These are phyloP conservation scores for Spheniscus mendiculus DNA, from an alignment of 2,113 vertebrate species.

Conservation along the genomic window DNA sequence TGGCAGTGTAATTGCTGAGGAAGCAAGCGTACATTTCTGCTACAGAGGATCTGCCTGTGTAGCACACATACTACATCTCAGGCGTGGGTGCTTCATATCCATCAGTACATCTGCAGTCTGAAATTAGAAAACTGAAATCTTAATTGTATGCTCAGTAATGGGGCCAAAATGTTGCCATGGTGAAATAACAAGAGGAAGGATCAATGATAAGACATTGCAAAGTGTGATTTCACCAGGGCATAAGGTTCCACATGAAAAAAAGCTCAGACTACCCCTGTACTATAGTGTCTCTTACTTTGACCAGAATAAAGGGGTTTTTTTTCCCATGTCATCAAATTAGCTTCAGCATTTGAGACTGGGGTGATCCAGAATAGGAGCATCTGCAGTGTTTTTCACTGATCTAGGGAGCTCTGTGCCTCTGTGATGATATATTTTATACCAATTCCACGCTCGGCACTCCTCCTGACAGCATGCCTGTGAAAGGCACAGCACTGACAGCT, in stretches of 20 bases:
- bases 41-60: slow-evolving; percentile 6
- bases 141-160: slow-evolving; percentile 36
- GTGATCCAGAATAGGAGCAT: neutral
- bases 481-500: neutral
- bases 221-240: neutral
- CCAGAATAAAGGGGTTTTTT: neutral
- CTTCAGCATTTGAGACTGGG: neutral
- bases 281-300: neutral
- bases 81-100: slow-evolving; percentile 44
- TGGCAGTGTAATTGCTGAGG: neutral
- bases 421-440: neutral
- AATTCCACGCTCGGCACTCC: neutral
- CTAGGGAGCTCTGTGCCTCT: neutral
- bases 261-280: neutral
- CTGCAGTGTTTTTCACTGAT: neutral
- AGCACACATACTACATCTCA: slow-evolving; percentile 7
- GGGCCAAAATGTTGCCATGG: slow-evolving; percentile 57
- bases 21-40: neutral
- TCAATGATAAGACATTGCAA: slow-evolving; percentile 3
- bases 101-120: slow-evolving; percentile 59
- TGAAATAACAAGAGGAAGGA: slow-evolving; percentile 30
- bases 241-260: neutral
- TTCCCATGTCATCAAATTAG: neutral
- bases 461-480: neutral
- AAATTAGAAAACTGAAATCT: slow-evolving; percentile 60